Evolutionary conservation across 2,113 vertebrate species (phyloP), one percentile per base, ranked within the genome.

Genomic region (Vimba vimba): DNA sequence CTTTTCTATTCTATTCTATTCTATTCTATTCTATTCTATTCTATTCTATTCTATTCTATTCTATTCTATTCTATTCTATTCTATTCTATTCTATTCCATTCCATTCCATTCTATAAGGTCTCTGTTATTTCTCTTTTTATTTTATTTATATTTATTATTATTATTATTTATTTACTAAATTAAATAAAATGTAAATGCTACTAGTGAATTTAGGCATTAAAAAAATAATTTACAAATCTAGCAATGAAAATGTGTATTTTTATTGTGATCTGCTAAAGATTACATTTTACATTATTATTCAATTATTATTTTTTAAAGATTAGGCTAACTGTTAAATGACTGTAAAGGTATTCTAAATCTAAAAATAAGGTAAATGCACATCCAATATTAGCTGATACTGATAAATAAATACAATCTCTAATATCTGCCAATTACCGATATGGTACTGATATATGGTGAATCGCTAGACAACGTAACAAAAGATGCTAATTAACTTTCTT

Each of bases 401-500:
- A 12, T 45, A 69, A 69, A 43, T n/a, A 2, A n/a, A n/a, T 59
- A 13, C 27, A 27, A 27, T 25, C 60, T 25, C 23, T 64, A 25
- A 64, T 64, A 75, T 47, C 12, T 11, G 17, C 2, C 25, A 77
- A 21, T 77, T 30, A 55, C 7, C 1, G 0, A 30, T 50, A 77
- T 30, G 50, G 27, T 55, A 52, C 15, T 47, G 43, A 74, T 77
- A 21, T 77, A 77, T 33, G 55, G 25, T 33, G 47, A 27, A 77
- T 33, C 17, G 52, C 45, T 33, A 55, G 25, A 52, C 74, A 33
- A 4, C 1, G 13, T 77, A 77, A 77, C 74, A 8, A 17, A 77
- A 33, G 17, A 33, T 33, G 15, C 50, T 77, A 55, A 77, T 55
- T 77, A 77, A 77, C 75, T 77, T 77, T 80, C 36, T 4, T 45